Evolutionary conservation across 1,140 invertebrate species (phyloP), one percentile per base, ranked within the genome.

Genomic region (Macrobrachium rosenbergii): DNA sequence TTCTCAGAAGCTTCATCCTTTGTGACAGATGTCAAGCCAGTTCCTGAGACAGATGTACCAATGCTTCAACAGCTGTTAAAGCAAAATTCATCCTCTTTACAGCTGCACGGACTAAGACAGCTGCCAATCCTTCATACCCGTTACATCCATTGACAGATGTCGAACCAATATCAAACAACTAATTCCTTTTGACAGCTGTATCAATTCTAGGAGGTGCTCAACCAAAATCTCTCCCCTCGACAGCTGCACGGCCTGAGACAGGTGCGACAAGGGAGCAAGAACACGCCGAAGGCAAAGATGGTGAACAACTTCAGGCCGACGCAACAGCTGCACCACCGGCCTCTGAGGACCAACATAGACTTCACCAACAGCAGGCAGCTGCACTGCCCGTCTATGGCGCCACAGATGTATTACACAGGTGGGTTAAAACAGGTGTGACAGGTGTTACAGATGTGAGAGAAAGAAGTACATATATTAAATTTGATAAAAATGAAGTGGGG

Each of bases 291-390:
- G 69, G 89, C 96, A 37, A 96, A 96, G 12, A 94, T 99, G 92
- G 96, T 96, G 80, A 98, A 98, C 94, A 99, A 99, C 93, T 97
- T 96, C 83, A 94, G 98, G 86, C 98, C 98, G 19, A 93, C 97
- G 43, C 97, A 98, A 93, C 95, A 95, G 79, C 94, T 98, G 84
- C 95, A 99, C 92, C 96, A 98, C 91, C 95, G 98, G 91, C 97
- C 97, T 63, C 95, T 99, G 89, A 94, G 98, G 91, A 99, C 98
- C 85, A 99, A 99, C 92, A 99, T 99, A 91, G 97, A 99, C 93
- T 98, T 99, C 93, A 95, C 94, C 90, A 95, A 88, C n/a, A 86
- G 77, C 64, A 77, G 88, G 23, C 81, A 80, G 45, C 28, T 83
- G 52, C 83, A 86, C 75, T 89, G 88, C 87, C 88, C 88, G 52